phyloP scores from a whole-genome alignment of 2,888 invertebrate genomes.

The Thalpophila matura region DNA sequence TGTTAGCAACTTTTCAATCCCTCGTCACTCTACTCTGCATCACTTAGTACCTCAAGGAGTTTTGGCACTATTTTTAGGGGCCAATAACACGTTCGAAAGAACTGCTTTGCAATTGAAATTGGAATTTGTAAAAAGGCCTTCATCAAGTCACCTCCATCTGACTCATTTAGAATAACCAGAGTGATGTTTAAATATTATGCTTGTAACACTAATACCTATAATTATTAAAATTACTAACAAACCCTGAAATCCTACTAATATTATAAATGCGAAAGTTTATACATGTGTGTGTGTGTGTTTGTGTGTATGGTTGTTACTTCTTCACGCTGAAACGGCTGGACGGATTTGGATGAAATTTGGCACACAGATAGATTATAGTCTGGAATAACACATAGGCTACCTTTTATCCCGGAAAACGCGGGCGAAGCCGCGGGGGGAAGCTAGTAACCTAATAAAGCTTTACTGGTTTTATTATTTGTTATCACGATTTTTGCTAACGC shows the following conservation, averaged over 20 bases:
- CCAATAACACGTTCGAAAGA: background rate
- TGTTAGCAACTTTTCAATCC: background rate
- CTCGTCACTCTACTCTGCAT: background rate
- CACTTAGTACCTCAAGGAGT: too few species aligned
- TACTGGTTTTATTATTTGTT: conserved; percentile 5
- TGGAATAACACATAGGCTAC: too few species aligned
- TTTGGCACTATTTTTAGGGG: background rate
- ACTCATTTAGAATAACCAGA: background rate
- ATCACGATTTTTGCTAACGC: conserved; percentile 32
- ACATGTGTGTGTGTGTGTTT: too few species aligned
- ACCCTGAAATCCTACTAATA: too few species aligned
- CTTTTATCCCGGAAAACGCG: too few species aligned
- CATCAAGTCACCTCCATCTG: background rate
- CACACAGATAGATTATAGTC: too few species aligned
- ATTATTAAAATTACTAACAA: background rate
- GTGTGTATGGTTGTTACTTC: too few species aligned
- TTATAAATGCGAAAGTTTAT: too few species aligned
- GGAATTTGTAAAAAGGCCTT: background rate
- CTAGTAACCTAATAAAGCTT: conserved; percentile 7
- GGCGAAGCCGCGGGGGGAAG: too few species aligned
- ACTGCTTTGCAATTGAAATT: too few species aligned
- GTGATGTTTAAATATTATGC: background rate
- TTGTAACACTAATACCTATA: background rate
- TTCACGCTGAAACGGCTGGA: too few species aligned
- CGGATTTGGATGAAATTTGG: too few species aligned